These are phyloP conservation scores for Epizoanthus rinbou DNA, from an alignment of 92 coral and sea anemone species.

Conservation along the genomic window DNA sequence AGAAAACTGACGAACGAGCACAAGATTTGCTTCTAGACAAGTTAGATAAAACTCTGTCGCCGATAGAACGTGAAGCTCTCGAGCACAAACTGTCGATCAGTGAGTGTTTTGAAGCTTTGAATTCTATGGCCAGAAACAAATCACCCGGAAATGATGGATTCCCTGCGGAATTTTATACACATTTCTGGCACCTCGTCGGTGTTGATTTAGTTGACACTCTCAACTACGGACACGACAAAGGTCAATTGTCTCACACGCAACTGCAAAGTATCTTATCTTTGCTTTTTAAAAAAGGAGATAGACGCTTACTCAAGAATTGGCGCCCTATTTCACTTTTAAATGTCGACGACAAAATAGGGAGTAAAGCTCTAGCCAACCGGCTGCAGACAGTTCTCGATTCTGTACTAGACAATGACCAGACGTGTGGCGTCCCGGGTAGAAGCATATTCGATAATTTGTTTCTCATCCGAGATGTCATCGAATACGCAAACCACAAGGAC, in stretches of 20 bases:
- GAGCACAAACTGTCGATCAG: slow-evolving; percentile 7
- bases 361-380: not conserved
- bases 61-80: not conserved
- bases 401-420: slow-evolving; percentile 22
- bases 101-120: slow-evolving; percentile 1
- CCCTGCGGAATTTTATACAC: no score
- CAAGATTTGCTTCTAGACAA: not conserved
- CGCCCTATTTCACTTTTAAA: no score
- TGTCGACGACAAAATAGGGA: no score
- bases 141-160: no score
- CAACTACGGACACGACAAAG: no score
- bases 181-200: no score
- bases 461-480: not conserved
- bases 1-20: not conserved
- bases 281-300: slow-evolving; percentile 32
- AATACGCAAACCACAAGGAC: not conserved
- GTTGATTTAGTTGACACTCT: no score
- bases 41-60: not conserved
- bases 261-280: not conserved
- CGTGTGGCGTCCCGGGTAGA: slow-evolving; percentile 46
- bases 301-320: slow-evolving; percentile 15
- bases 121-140: not conserved
- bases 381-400: not conserved
- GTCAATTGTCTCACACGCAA: not conserved
- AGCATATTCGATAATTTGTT: slow-evolving; percentile 38